Evolutionary conservation across 2,113 vertebrate species (phyloP).

Genomic region (Colinus virginianus): DNA sequence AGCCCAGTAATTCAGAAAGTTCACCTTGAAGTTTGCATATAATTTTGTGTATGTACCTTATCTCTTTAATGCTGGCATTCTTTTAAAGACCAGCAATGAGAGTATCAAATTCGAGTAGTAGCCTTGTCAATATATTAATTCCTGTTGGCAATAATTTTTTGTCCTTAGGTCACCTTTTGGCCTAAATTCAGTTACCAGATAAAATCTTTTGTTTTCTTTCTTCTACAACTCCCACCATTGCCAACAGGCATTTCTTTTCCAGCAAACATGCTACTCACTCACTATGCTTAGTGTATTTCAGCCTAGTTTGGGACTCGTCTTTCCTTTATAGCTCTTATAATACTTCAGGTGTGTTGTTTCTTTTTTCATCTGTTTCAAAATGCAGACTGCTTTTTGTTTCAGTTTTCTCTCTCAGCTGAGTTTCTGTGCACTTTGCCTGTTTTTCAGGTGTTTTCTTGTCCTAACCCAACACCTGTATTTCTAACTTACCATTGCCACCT

Average conservation of each 20-base stretch:
- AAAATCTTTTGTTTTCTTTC: not conserved
- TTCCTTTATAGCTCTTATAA: not conserved
- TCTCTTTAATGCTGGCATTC: constrained; percentile 13
- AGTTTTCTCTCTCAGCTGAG: not conserved
- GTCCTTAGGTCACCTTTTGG: not conserved
- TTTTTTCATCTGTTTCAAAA: not conserved
- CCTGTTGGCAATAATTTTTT: not conserved
- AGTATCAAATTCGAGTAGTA: not conserved
- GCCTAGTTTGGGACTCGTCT: not conserved
- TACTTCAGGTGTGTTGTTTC: not conserved
- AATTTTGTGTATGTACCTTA: constrained; percentile 33
- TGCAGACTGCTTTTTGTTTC: not conserved
- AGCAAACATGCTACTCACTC: not conserved
- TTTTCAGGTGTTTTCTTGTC: not conserved
- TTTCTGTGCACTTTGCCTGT: not conserved
- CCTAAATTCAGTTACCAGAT: not conserved
- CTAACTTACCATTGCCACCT: not conserved
- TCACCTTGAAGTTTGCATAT: constrained; percentile 66
- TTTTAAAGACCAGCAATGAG: constrained; percentile 2
- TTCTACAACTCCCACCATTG: not conserved
- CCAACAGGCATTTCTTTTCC: not conserved
- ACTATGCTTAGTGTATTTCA: not conserved
- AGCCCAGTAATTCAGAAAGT: constrained; percentile 47
- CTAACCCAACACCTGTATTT: not conserved
- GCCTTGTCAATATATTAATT: constrained; percentile 23